Evolutionary conservation across 2,797 vertebrate species (phyloP).

Genomic region (Alectoris magna): DNA sequence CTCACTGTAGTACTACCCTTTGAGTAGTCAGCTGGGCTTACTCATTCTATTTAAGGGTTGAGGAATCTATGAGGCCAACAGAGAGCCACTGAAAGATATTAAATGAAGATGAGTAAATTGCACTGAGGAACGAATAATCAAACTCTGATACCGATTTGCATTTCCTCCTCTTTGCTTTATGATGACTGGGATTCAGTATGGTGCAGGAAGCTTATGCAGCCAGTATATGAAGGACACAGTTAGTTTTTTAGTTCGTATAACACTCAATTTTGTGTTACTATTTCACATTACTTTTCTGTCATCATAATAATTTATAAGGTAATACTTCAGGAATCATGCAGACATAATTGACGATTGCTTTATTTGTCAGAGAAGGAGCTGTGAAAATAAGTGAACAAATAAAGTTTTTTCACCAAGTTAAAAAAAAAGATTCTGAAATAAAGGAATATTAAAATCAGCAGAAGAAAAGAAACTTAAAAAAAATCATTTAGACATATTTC

Average conservation of each 20-base stretch:
- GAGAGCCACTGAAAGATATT: neutral
- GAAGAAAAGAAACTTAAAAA: neutral
- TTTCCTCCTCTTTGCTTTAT: neutral
- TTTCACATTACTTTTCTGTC: neutral
- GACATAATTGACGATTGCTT: neutral
- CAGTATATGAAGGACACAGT: neutral
- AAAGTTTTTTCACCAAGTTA: neutral
- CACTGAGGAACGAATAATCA: neutral
- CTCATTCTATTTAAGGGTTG: neutral
- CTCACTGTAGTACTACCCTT: neutral
- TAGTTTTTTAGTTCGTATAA: neutral
- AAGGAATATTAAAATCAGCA: neutral
- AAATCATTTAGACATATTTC: conserved; percentile 42
- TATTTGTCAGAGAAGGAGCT: neutral
- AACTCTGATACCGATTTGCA: neutral
- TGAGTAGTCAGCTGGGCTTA: neutral
- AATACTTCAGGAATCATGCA: neutral
- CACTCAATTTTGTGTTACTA: neutral
- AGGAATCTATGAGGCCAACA: neutral
- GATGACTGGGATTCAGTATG: neutral
- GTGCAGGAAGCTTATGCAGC: neutral
- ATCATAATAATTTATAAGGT: neutral
- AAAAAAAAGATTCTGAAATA: neutral
- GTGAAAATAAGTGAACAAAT: neutral
- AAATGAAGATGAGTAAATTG: neutral